Percentiles rank a stretch among this genome's conserved stretches.
These are phyloP conservation scores for Echiichthys vipera DNA, from an alignment of 2,797 vertebrate species.

Conservation along the genomic window DNA sequence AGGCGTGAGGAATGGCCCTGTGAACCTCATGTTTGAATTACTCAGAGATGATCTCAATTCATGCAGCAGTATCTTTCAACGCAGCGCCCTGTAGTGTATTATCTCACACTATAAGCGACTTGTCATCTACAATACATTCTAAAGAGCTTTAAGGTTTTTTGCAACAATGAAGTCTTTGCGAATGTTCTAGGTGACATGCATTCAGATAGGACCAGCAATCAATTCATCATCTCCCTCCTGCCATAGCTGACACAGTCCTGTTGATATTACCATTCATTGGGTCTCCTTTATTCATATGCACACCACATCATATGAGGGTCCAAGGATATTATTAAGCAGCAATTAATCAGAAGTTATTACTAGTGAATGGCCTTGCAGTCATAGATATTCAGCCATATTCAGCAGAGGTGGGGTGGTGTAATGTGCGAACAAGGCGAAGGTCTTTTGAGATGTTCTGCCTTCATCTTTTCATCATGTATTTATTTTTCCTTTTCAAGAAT, in stretches of 20 bases:
- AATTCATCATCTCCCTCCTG: not conserved
- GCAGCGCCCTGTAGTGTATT: not conserved
- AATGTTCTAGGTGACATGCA: not conserved
- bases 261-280: constrained; percentile 22
- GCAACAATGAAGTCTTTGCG: not conserved
- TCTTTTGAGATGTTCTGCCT: constrained; percentile 12
- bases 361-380: constrained; percentile 22
- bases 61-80: not conserved
- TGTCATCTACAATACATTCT: not conserved
- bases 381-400: not conserved
- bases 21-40: constrained; percentile 31
- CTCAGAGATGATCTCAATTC: constrained; percentile 13
- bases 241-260: constrained; percentile 20
- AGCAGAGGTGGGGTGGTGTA: not conserved
- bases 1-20: constrained; percentile 43
- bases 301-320: constrained; percentile 10
- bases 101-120: not conserved
- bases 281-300: constrained; percentile 21
- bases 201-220: not conserved
- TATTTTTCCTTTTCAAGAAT: constrained; percentile 6
- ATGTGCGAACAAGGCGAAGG: constrained; percentile 15
- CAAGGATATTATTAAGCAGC: constrained; percentile 33
- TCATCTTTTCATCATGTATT: constrained; percentile 20
- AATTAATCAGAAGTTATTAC: constrained; percentile 20
- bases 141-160: not conserved